phyloP scores from a whole-genome alignment of 1,140 invertebrate genomes.

The Drusus annulatus region DNA sequence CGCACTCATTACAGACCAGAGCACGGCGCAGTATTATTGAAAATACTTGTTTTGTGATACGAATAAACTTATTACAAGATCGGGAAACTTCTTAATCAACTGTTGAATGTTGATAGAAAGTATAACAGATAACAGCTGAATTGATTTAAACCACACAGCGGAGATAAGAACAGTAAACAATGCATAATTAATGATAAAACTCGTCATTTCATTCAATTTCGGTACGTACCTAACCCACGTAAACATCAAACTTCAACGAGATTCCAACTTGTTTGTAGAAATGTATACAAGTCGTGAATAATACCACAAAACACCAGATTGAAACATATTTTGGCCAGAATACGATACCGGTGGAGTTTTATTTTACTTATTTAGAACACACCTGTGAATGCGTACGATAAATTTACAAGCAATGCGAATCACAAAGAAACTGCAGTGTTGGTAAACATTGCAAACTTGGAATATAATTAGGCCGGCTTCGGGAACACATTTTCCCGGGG shows the following conservation, averaged over 20 bases:
- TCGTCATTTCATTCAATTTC: background rate
- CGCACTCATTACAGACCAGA: background rate
- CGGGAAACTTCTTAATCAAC: background rate
- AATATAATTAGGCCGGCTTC: conserved; percentile 28
- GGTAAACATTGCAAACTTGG: conserved; percentile 47
- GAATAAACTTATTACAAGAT: background rate
- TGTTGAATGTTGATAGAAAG: conserved; percentile 8
- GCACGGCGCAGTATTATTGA: background rate
- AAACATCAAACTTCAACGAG: background rate
- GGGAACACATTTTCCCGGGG: background rate
- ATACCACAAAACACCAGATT: background rate
- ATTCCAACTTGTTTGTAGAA: background rate
- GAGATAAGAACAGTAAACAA: conserved; percentile 13
- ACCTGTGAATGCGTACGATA: conserved; percentile 17
- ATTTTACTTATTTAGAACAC: conserved; percentile 17
- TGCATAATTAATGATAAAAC: conserved; percentile 7
- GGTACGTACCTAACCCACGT: background rate
- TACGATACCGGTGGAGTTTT: background rate
- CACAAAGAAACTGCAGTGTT: conserved; percentile 49
- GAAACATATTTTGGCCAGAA: background rate
- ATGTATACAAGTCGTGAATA: background rate
- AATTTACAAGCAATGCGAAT: conserved; percentile 5
- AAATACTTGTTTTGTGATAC: conserved; percentile 5
- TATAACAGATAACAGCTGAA: background rate
- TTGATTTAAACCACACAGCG: background rate